A percentile compares a stretch with the other conserved stretches of the same genome.
phyloP scores from a whole-genome alignment of 2,113 vertebrate genomes.

The Gasterosteus aculeatus region DNA sequence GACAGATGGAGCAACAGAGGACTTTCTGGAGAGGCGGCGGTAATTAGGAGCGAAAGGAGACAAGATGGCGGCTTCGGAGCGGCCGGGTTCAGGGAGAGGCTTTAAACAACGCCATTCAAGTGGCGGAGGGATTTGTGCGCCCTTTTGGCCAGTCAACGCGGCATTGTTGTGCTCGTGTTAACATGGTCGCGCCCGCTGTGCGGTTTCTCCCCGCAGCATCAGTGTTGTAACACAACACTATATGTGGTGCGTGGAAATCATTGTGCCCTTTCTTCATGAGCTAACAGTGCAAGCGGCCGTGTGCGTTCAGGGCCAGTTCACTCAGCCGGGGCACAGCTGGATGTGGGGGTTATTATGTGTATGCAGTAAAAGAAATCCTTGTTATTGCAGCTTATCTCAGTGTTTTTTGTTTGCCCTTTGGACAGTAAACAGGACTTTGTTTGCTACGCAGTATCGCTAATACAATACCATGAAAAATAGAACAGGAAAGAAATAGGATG shows the following conservation, averaged over 20 bases:
- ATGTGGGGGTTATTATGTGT: not conserved
- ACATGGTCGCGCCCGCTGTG: constrained; percentile 70
- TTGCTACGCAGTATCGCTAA: not conserved
- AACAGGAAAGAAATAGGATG: too few species aligned
- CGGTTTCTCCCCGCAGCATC: constrained; percentile 35
- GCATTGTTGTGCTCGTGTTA: constrained; percentile 75
- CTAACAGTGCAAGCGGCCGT: not conserved
- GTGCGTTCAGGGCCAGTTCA: not conserved
- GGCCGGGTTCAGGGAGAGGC: constrained; percentile 71
- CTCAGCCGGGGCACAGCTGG: not conserved
- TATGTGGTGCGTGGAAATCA: constrained; percentile 6
- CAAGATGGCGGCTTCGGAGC: constrained; percentile 76
- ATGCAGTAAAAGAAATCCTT: not conserved
- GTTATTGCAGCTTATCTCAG: not conserved
- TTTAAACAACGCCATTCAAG: constrained; percentile 75
- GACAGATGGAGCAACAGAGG: constrained; percentile 84
- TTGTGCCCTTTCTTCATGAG: not conserved
- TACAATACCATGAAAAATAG: not conserved
- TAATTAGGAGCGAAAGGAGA: constrained; percentile 82
- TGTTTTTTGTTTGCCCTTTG: not conserved
- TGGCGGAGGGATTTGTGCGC: constrained; percentile 64
- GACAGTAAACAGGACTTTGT: constrained; percentile 59
- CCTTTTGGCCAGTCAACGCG: constrained; percentile 73
- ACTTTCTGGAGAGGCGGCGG: constrained; percentile 81
- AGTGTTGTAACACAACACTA: constrained; percentile 29